Base-by-base conservation (phyloP, 1,140 invertebrate species). In the Centruroides sculpturatus region DNA sequence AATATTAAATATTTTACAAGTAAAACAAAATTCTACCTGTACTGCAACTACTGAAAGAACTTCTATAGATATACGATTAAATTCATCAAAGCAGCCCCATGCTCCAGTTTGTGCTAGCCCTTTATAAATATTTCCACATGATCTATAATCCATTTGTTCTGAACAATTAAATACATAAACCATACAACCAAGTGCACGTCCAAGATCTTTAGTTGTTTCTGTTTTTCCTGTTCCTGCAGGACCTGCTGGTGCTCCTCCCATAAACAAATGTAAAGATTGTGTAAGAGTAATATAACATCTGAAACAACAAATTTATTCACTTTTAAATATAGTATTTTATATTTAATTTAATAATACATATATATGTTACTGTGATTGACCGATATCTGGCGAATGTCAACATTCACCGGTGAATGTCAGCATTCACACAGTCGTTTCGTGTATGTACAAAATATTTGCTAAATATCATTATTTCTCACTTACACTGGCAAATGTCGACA, bases 161-260 rank as follows among this genome's bases (percentile, higher is more conserved):
- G 92, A 96, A 71, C 93, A 97, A 75, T 98, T 98, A 74, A 97
- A 97, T 3, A 98, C 93, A 70, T 97, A 97, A 0, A 98, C 93
- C 90, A 96, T 94, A 52, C 96, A 92, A 8, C 93, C 93, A 1
- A 98, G 77, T 47, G 92, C 92, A 71, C 91, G 79, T 46, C 93
- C 93, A 59, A 97, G 76, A 80, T 97, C 92, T 78, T 98, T 97
- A 0, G 92, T 96, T 0, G 93, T 98, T 76, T 97, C 92, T 0
- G 93, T 98, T 80, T 98, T 98, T 4, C 93, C 93, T 10, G 93
- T 97, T 51, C 89, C 90, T 10, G 92, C 92, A 10, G 92, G 92
- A 1, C 91, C 91, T 2, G 92, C 90, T 5, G 93, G 93, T 10
- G 89, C 93, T 55, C 93, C 93, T 6, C 92, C 92, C 92, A 97